Percentiles rank a stretch among this genome's conserved stretches.
Conservation (phyloP, 2,113 vertebrate species). For the Willisornis vidua region DNA sequence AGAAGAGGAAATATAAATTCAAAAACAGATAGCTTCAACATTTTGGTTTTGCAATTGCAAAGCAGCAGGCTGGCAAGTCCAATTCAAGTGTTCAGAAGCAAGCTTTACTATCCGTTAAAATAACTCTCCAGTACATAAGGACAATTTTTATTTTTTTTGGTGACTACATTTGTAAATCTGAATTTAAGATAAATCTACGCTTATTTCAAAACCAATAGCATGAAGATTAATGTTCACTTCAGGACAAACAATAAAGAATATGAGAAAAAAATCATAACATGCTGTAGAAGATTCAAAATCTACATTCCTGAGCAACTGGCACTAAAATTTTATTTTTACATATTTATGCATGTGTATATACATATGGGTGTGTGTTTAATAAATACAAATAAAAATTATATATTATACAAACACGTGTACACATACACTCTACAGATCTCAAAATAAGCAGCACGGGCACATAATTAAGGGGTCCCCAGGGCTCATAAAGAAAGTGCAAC, state of each 20-base stretch:
- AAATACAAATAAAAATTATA: neutral
- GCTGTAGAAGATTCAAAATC: neutral
- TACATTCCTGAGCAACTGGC: neutral
- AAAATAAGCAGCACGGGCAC: constrained; percentile 44
- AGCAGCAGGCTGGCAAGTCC: neutral
- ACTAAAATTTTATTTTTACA: neutral
- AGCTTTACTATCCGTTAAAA: neutral
- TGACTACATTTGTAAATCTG: neutral
- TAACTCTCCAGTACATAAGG: neutral
- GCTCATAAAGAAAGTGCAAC: constrained; percentile 64
- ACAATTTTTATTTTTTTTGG: neutral
- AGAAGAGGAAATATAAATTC: neutral
- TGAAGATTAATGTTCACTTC: neutral
- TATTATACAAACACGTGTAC: neutral
- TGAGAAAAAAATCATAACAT: neutral
- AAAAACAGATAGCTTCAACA: neutral
- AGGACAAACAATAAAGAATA: neutral
- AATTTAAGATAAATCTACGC: neutral
- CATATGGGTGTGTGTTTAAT: neutral
- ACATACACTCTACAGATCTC: constrained; percentile 7
- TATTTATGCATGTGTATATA: too few species aligned
- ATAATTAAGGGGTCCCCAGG: constrained; percentile 54
- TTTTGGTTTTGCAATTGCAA: neutral
- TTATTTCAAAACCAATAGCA: neutral
- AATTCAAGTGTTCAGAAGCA: neutral